Evolutionary conservation across 2,113 vertebrate genomes (phyloP).

Genomic region (Piprites chloris): DNA sequence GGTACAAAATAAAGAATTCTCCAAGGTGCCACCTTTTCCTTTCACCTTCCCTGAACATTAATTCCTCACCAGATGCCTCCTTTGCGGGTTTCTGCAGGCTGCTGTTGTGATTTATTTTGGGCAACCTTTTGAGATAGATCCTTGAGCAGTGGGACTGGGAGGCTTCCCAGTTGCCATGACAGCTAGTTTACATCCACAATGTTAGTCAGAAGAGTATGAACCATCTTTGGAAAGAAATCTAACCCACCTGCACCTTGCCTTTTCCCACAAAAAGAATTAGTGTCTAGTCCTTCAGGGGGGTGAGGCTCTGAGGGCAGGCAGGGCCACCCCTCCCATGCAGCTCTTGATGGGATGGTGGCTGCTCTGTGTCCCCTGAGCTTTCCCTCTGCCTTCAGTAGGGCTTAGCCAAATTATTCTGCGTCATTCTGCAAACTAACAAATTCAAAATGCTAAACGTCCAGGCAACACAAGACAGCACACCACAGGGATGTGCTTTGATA

Average conservation of each 20-base stretch:
- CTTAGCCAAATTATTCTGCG: not conserved
- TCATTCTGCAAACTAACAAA: not conserved
- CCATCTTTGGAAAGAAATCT: not conserved
- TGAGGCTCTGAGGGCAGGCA: not conserved
- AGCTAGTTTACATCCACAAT: not conserved
- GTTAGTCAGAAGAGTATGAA: not conserved
- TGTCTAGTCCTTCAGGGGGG: not conserved
- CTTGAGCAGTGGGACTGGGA: not conserved
- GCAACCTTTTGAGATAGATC: not conserved
- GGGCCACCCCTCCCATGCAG: not conserved
- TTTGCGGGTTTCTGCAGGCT: not conserved
- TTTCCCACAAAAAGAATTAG: not conserved
- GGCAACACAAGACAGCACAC: not conserved
- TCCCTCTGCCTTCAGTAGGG: not conserved
- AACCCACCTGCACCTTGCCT: not conserved
- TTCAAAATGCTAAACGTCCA: not conserved
- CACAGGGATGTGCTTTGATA: not conserved
- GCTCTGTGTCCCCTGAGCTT: rapidly evolving
- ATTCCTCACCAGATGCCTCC: not conserved
- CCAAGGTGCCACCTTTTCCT: not conserved
- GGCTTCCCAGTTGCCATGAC: not conserved
- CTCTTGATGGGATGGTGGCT: not conserved
- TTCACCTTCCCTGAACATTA: not conserved
- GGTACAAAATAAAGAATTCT: not conserved
- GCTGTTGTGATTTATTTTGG: not conserved